These are phyloP conservation scores for Corythucha ciliata DNA, from an alignment of 2,888 invertebrate genomes.

Conservation along the genomic window DNA sequence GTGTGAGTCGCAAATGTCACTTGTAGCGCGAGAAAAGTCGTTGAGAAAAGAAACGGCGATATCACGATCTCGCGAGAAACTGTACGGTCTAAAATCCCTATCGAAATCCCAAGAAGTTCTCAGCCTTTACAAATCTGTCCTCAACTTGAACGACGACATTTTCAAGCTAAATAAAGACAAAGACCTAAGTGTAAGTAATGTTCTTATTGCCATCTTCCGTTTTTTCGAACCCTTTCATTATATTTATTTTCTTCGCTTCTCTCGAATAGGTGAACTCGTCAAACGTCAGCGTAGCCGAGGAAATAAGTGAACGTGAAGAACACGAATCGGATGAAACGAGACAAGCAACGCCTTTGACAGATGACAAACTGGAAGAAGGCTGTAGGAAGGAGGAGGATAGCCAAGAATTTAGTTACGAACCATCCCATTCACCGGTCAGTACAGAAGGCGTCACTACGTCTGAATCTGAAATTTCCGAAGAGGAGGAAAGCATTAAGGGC, in stretches of 20 bases:
- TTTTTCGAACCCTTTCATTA: too few species aligned
- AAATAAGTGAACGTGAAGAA: too few species aligned
- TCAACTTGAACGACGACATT: constrained; percentile 25
- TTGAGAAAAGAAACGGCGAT: constrained; percentile 37
- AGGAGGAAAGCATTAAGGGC: constrained; percentile 29
- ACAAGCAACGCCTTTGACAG: too few species aligned
- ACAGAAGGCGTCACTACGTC: constrained; percentile 22
- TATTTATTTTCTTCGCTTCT: too few species aligned
- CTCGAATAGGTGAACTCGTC: too few species aligned
- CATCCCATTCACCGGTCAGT: constrained; percentile 14
- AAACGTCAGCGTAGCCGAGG: too few species aligned
- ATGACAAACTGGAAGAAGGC: too few species aligned
- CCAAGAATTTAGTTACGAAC: too few species aligned
- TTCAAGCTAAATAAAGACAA: constrained; percentile 20
- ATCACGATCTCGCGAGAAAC: constrained; percentile 44
- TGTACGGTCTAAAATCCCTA: constrained; percentile 44
- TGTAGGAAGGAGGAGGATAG: too few species aligned
- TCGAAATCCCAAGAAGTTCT: constrained; percentile 46
- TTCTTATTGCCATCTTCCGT: not conserved
- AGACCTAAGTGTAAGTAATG: constrained; percentile 5
- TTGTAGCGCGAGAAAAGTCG: constrained; percentile 40
- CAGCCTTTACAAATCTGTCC: constrained; percentile 41
- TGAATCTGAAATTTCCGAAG: constrained; percentile 28
- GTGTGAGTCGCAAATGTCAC: constrained; percentile 45
- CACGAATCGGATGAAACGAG: too few species aligned